Evolutionary conservation across 2,797 vertebrate genomes (phyloP).

Genomic region (Novumbra hubbsi): DNA sequence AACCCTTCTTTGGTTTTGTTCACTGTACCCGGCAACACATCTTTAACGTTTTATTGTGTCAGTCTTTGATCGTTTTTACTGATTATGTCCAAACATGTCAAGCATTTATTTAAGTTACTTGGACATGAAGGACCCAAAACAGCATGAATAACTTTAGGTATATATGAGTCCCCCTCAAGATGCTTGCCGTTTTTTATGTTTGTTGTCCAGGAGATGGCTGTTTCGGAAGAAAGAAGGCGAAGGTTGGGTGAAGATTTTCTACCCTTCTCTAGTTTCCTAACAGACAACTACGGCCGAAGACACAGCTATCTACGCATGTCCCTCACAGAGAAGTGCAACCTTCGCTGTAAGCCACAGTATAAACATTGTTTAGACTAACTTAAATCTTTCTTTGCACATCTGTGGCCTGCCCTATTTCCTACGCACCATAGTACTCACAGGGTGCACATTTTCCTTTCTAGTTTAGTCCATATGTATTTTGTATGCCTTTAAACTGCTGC

Average conservation of each 20-base stretch:
- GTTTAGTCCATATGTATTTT: not conserved
- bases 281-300: conserved; percentile 84
- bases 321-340: conserved; percentile 96
- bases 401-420: not conserved
- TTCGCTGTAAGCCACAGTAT: conserved; percentile 84
- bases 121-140: not conserved
- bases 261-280: conserved; percentile 90
- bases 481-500: not conserved
- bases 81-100: not conserved
- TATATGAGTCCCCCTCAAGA: not conserved
- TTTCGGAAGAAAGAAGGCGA: conserved; percentile 41
- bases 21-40: not conserved
- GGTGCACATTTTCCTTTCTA: not conserved
- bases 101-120: not conserved
- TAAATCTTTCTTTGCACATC: not conserved
- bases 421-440: not conserved
- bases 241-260: conserved; percentile 58
- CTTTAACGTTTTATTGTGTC: not conserved
- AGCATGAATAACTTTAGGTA: not conserved
- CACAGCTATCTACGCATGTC: conserved; percentile 95
- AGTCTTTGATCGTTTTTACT: not conserved
- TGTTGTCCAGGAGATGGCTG: conserved; percentile 62
- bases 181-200: conserved; percentile 1
- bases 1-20: not conserved
- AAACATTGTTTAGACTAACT: not conserved